Conservation (phyloP, 2,113 vertebrate genomes). For the Donacobius atricapilla region DNA sequence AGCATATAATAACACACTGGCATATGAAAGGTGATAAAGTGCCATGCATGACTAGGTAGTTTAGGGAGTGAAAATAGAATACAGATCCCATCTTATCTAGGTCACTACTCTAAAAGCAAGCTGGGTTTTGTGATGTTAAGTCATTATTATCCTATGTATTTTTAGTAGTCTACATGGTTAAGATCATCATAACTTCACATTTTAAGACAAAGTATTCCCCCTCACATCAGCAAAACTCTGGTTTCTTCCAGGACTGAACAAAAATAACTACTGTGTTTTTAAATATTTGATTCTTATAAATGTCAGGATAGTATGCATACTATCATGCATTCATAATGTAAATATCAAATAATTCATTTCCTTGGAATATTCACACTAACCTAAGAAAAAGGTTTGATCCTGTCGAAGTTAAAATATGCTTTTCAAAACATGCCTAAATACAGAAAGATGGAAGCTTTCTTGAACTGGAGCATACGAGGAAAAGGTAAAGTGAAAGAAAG, state of each 20-base stretch:
- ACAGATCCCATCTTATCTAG: conserved; percentile 5
- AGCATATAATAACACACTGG: neutral
- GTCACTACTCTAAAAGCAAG: neutral
- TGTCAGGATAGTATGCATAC: neutral
- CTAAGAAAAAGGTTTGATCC: neutral
- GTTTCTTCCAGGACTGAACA: neutral
- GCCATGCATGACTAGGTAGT: neutral
- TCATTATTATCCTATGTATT: neutral
- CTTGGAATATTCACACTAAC: neutral
- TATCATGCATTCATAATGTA: neutral
- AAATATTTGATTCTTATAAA: neutral
- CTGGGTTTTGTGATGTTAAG: neutral
- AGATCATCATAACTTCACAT: neutral
- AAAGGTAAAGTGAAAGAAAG: neutral
- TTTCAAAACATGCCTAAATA: neutral
- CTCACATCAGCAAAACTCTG: neutral
- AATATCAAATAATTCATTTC: neutral
- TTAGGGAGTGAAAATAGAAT: neutral
- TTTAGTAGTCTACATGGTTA: neutral
- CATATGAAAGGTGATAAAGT: neutral
- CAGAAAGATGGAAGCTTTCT: neutral
- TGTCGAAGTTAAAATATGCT: neutral
- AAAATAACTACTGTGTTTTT: neutral
- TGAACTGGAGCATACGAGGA: neutral
- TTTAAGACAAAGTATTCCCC: neutral